phyloP scores from a whole-genome alignment of 2,797 vertebrate genomes.

The Tolypeutes matacus region DNA sequence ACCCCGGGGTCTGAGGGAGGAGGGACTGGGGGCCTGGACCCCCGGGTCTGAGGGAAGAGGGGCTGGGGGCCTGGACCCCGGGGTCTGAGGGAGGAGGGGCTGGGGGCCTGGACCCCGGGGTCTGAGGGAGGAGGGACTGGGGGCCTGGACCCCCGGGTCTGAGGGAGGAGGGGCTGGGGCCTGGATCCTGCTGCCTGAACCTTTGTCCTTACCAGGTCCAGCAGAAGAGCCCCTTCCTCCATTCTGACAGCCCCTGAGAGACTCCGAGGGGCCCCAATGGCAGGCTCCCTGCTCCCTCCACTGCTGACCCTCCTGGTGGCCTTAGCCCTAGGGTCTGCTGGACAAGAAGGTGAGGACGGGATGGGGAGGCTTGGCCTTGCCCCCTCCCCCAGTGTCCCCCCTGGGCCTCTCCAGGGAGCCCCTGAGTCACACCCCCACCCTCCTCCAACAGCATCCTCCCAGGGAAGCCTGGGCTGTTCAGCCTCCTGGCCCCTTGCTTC shows the following conservation, averaged over 20 bases:
- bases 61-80: too few relatives aligned
- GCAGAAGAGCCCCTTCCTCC: not conserved
- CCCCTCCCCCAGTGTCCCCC: not conserved
- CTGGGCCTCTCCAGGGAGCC: not conserved
- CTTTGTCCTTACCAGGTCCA: not conserved
- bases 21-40: not conserved
- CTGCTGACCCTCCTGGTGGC: slow-evolving; percentile 43
- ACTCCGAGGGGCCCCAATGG: slow-evolving; percentile 11
- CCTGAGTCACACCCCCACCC: not conserved
- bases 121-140: not conserved
- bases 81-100: not conserved
- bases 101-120: not conserved
- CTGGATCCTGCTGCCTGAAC: not conserved
- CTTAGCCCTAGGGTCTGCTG: not conserved
- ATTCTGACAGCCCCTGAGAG: not conserved
- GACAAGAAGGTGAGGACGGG: not conserved
- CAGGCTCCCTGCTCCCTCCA: not conserved
- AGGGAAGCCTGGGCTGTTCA: too few relatives aligned
- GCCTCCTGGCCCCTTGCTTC: not conserved
- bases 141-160: not conserved
- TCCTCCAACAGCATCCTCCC: not conserved
- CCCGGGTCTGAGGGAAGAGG: not conserved
- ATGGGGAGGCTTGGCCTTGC: not conserved
- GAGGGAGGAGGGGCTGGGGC: not conserved
- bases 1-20: not conserved